Evolutionary conservation across 1,140 invertebrate species (phyloP), one percentile per base, ranked within the genome.

Genomic region (Whitmania pigra): DNA sequence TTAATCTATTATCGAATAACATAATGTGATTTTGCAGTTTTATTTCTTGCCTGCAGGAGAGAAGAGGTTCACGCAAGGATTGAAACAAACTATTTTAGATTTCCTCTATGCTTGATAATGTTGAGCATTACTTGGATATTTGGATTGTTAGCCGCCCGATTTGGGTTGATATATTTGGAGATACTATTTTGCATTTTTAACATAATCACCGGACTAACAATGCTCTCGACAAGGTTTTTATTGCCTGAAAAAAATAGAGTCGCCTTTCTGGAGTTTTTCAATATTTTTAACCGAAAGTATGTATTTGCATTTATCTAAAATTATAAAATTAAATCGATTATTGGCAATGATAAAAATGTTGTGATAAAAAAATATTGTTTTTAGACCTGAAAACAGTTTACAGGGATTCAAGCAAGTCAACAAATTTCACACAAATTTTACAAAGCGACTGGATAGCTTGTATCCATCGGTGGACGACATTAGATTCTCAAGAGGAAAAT

Each of bases 61-160:
- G 22, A 63, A 63, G 29, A 63, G 1, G 22, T 1, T 63, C 57
- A 31, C 11, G 1, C 11, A 20, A 22, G 29, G 57, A 63, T 31
- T 25, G 29, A 63, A 22, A 63, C 29, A 22, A 63, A 63, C 11
- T 25, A 7, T 7, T 63, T 63, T 18, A 63, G 22, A 7, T 25
- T 31, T 25, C 57, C 57, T 25, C 22, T 22, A n/a, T 63, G 43
- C 57, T 22, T 63, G 57, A 25, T 31, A 63, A 25, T 31, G 22
- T 15, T 63, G 22, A 31, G 57, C 22, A 63, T 63, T 31, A 63
- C 57, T 31, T 63, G 57, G 57, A 63, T 63, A 63, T 63, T 63
- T 63, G 57, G 57, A 0, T 63, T 63, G 57, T 20, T 63, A 25
- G 57, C 57, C 18, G 57, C 57, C 20, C 22, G 29, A 63, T 17